phyloP scores from a whole-genome alignment of 2,888 invertebrate genomes.

The Epinotia brunnichana region DNA sequence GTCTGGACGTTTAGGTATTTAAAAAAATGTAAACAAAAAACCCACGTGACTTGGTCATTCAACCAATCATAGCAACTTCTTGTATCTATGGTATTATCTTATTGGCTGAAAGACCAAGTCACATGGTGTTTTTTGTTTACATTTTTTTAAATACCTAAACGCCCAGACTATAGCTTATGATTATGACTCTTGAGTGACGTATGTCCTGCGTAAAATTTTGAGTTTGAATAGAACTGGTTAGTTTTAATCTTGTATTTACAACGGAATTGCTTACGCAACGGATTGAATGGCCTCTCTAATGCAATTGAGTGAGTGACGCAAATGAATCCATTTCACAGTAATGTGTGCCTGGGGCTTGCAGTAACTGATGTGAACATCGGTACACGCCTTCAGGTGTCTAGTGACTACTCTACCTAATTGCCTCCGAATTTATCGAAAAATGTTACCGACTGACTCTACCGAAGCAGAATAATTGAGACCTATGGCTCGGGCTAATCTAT shows the following conservation, averaged over 20 bases:
- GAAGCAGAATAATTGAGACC: constrained; percentile 7
- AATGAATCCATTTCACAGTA: constrained; percentile 58
- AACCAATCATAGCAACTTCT: no score
- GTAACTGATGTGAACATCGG: constrained; percentile 19
- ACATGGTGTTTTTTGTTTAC: no score
- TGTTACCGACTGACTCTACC: constrained; percentile 33
- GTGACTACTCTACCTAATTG: neutral
- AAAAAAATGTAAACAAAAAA: no score
- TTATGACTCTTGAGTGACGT: neutral
- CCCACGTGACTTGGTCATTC: no score
- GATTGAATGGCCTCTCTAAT: constrained; percentile 66
- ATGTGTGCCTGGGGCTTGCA: constrained; percentile 38
- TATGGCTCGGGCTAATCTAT: constrained; percentile 9
- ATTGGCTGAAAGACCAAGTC: no score
- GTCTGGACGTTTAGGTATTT: no score
- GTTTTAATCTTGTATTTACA: constrained; percentile 42
- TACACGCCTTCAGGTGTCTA: constrained; percentile 7
- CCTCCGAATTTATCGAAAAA: neutral
- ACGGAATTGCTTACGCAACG: constrained; percentile 53
- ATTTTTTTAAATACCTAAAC: no score
- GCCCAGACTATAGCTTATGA: no score
- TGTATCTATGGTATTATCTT: no score
- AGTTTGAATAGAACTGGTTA: constrained; percentile 45
- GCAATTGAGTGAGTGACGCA: constrained; percentile 66
- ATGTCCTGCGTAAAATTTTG: constrained; percentile 2